These are phyloP conservation scores for Drosophila paulistorum DNA, from an alignment of 1,140 invertebrate species.

Conservation along the genomic window DNA sequence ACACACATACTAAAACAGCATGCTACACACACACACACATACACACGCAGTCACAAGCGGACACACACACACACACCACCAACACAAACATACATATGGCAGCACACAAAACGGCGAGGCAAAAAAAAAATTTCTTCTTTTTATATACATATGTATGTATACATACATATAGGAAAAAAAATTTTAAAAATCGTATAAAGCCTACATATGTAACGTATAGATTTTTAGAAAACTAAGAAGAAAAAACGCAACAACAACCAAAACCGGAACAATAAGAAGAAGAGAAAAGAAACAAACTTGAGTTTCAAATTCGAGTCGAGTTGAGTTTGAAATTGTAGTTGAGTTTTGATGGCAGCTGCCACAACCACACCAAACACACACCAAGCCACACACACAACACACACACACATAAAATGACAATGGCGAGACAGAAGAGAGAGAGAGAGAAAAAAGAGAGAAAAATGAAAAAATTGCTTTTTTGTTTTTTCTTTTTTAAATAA, in stretches of 20 bases:
- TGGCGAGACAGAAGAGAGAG: no score
- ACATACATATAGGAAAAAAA: conserved; percentile 9
- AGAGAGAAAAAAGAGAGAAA: no score
- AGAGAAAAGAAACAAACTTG: conserved; percentile 39
- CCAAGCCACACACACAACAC: no score
- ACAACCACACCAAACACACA: no score
- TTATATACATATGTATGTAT: conserved; percentile 46
- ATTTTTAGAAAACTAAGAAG: conserved; percentile 41
- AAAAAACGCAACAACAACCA: conserved; percentile 54
- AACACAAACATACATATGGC: conserved; percentile 32
- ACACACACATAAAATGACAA: no score
- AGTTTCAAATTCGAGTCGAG: conserved; percentile 17
- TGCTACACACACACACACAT: conserved; percentile 29
- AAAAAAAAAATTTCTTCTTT: conserved; percentile 70
- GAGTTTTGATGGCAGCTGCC: no score
- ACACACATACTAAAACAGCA: conserved; percentile 33
- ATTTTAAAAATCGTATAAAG: conserved; percentile 41
- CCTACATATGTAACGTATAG: conserved; percentile 12
- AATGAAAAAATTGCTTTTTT: no score
- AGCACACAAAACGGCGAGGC: conserved; percentile 35
- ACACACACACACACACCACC: conserved; percentile 36
- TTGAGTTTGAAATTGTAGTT: no score
- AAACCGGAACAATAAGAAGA: conserved; percentile 20
- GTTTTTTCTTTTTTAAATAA: no score
- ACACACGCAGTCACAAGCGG: conserved; percentile 20